A percentile compares a stretch with the other conserved stretches of the same genome.
Conservation (phyloP, 2,888 invertebrate genomes). For the Orgyia antiqua region DNA sequence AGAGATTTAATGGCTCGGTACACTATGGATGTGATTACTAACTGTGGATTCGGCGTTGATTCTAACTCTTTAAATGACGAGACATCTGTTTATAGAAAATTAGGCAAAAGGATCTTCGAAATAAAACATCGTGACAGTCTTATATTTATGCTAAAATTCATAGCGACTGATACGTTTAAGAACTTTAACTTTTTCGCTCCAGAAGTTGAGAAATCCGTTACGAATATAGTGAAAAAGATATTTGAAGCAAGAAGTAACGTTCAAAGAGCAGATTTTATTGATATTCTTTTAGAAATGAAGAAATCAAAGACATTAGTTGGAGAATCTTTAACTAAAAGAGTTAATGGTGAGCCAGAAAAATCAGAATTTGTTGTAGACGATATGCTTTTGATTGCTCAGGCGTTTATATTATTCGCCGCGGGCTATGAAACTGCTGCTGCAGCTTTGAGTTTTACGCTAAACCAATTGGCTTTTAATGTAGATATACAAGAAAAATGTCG, state of each 20-base stretch:
- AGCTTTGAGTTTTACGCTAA: slow-evolving; percentile 40
- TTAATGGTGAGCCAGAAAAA: slow-evolving; percentile 1
- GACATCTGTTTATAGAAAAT: slow-evolving; percentile 28
- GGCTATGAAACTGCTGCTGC: slow-evolving; percentile 55
- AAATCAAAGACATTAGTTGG: slow-evolving; percentile 1
- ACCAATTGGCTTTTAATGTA: slow-evolving; percentile 42
- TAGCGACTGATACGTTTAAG: slow-evolving; percentile 25
- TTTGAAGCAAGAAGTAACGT: slow-evolving; percentile 1
- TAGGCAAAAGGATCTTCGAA: slow-evolving; percentile 25
- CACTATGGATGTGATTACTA: slow-evolving; percentile 38
- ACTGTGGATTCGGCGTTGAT: slow-evolving; percentile 38
- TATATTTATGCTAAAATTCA: slow-evolving; percentile 20
- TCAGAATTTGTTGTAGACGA: slow-evolving; percentile 27
- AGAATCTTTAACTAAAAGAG: not conserved
- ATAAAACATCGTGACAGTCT: slow-evolving; percentile 22
- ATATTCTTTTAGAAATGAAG: slow-evolving; percentile 13
- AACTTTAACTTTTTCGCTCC: slow-evolving; percentile 13
- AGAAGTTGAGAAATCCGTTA: slow-evolving; percentile 12
- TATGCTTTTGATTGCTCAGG: slow-evolving; percentile 31
- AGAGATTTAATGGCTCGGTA: slow-evolving; percentile 37
- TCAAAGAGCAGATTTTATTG: slow-evolving; percentile 4
- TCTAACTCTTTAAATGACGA: slow-evolving; percentile 32
- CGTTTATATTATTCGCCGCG: slow-evolving; percentile 41
- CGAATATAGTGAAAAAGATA: slow-evolving; percentile 2
- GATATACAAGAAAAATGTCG: slow-evolving; percentile 38